Evolutionary conservation across 1,140 invertebrate genomes (phyloP), one percentile per base, ranked within the genome.

Genomic region (Trichogramma pretiosum): DNA sequence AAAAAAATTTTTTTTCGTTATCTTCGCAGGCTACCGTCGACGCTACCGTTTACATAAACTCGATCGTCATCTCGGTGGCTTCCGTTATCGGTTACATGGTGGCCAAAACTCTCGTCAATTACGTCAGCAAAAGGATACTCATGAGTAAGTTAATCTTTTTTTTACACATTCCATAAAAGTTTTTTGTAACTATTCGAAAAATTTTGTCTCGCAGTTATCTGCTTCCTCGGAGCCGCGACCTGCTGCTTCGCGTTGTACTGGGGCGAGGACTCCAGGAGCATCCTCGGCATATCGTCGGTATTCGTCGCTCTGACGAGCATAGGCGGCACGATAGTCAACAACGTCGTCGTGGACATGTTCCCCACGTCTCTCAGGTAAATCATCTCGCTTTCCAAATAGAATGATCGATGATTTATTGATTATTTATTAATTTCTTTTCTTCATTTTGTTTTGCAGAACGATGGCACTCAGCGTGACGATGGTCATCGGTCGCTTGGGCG

Each of bases 381-480:
- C n/a, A 19, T 26, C 13, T 18, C 17, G n/a, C 26, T 5, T 9
- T 46, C 33, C 34, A 14, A n/a, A 11, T 23, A 16, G 26, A 36
- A 19, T 11, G n/a, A 18, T 19, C 26, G 22, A 24, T 22, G 3
- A 34, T n/a, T n/a, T n/a, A n/a, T n/a, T n/a, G n/a, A 21, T 11
- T 13, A 17, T 22, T 14, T 5, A 17, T n/a, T n/a, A n/a, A n/a
- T n/a, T n/a, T 45, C 30, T 24, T 9, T 3, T 18, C 5, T 45
- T 17, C 4, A 23, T 32, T 54, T 53, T 35, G 46, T 38, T 56
- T 62, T 59, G 24, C 42, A 74, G 73, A 55, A 67, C 72, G 16
- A 73, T 72, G 68, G 67, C 69, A 5, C 60, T 73, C 18, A 62
- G 65, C 23, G 44, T 65, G 14, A 63, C 65, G 1, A 64, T 72